These are phyloP conservation scores for Propsilocerus akamusi DNA, from an alignment of 1,140 invertebrate genomes.

Conservation along the genomic window DNA sequence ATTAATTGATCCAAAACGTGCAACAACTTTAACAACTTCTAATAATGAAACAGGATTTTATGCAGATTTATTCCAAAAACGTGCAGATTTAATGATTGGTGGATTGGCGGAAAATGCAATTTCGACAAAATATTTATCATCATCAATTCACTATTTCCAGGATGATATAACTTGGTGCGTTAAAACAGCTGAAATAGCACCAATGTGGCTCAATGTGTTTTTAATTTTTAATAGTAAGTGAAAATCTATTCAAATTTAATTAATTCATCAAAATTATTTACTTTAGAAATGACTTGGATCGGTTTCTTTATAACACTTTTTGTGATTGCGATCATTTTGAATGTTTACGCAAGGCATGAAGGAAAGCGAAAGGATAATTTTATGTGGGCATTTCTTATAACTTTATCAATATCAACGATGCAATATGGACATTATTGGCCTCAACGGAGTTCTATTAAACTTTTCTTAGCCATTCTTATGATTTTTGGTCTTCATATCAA, in stretches of 20 bases:
- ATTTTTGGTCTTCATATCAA: constrained; percentile 7
- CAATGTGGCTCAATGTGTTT: constrained; percentile 6
- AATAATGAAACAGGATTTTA: neutral
- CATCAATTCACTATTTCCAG: constrained; percentile 6
- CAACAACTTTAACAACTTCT: neutral
- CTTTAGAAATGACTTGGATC: neutral
- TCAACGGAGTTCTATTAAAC: neutral
- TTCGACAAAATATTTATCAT: neutral
- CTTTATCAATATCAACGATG: neutral
- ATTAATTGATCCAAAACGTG: neutral
- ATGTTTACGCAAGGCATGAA: neutral
- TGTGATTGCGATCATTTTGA: neutral
- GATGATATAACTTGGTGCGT: constrained; percentile 7
- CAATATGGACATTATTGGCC: neutral
- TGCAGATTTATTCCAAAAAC: neutral
- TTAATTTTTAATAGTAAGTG: constrained; percentile 1
- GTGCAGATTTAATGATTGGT: constrained; percentile 4
- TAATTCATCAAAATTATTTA: neutral
- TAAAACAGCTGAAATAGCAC: neutral
- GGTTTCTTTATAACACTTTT: neutral
- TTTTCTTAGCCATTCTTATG: constrained; percentile 7
- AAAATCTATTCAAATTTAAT: neutral
- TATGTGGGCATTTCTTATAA: neutral
- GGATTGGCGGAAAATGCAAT: neutral
- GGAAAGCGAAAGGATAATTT: constrained; percentile 1